These are phyloP conservation scores for Crambe crambe DNA, from an alignment of 37 sponge, comb jelly and placozoan species.

Conservation along the genomic window DNA sequence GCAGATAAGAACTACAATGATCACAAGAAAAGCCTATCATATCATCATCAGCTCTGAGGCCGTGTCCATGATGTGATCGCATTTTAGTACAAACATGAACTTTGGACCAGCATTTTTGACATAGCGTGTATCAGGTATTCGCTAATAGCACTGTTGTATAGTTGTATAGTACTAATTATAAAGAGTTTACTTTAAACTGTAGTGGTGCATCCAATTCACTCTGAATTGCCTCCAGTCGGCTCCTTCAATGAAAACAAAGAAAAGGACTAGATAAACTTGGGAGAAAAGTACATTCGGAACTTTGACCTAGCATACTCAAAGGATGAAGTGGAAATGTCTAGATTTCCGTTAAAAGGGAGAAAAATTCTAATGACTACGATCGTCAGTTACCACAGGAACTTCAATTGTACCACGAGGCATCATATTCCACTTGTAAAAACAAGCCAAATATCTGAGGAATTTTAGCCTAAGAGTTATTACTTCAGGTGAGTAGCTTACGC, in stretches of 20 bases:
- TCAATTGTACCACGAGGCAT: too few species aligned
- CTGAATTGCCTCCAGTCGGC: constrained; percentile 82
- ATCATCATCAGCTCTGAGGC: too few species aligned
- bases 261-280: neutral
- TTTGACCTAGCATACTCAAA: neutral
- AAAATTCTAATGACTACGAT: neutral
- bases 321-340: neutral
- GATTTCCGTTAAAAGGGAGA: neutral
- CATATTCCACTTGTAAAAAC: neutral
- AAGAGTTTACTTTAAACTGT: constrained; percentile 79
- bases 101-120: too few species aligned
- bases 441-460: neutral
- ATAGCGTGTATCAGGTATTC: too few species aligned
- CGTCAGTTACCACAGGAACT: too few species aligned
- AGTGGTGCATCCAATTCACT: constrained; percentile 89
- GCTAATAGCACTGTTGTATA: too few species aligned
- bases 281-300: neutral
- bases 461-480: neutral
- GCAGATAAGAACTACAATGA: too few species aligned
- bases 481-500: neutral
- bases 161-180: neutral
- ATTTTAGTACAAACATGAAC: too few species aligned
- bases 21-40: too few species aligned
- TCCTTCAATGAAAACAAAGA: constrained; percentile 34
- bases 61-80: too few species aligned